These are phyloP conservation scores for Chaenocephalus aceratus DNA, from an alignment of 2,113 vertebrate species.

Conservation along the genomic window DNA sequence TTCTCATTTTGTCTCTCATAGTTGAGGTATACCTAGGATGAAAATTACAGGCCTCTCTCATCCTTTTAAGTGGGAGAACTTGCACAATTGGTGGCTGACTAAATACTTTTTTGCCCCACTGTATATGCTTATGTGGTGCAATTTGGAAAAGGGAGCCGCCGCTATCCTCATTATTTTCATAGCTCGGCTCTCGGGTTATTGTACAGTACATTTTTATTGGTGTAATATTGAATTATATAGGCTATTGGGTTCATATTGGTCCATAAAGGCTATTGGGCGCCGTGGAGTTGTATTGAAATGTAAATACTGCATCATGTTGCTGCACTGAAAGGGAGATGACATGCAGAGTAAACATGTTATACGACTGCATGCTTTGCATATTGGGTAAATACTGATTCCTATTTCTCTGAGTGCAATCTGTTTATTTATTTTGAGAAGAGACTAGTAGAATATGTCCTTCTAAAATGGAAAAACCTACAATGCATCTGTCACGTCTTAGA, in stretches of 20 bases:
- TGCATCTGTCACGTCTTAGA: background rate
- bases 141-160: conserved; percentile 23
- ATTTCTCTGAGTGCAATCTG: background rate
- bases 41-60: too few relatives aligned
- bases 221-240: conserved; percentile 52
- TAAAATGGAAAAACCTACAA: background rate
- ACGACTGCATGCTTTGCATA: conserved; percentile 16
- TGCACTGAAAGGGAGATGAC: conserved; percentile 13
- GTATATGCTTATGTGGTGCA: conserved; percentile 40
- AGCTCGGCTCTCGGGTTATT: conserved; percentile 47
- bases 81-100: too few relatives aligned
- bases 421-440: conserved; percentile 24
- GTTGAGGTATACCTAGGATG: too few relatives aligned
- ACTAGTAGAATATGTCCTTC: background rate
- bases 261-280: conserved; percentile 17
- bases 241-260: conserved; percentile 35
- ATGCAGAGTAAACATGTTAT: conserved; percentile 14
- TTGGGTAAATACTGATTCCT: background rate
- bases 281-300: conserved; percentile 64
- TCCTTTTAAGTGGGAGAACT: too few relatives aligned
- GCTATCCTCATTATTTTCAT: conserved; percentile 32
- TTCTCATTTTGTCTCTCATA: too few relatives aligned
- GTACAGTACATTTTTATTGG: conserved; percentile 57
- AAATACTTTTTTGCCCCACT: too few relatives aligned
- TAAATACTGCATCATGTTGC: conserved; percentile 56